Percentiles rank a stretch among this genome's conserved stretches.
Conservation (phyloP, 2,797 vertebrate species). For the Kryptolebias ocellatus region DNA sequence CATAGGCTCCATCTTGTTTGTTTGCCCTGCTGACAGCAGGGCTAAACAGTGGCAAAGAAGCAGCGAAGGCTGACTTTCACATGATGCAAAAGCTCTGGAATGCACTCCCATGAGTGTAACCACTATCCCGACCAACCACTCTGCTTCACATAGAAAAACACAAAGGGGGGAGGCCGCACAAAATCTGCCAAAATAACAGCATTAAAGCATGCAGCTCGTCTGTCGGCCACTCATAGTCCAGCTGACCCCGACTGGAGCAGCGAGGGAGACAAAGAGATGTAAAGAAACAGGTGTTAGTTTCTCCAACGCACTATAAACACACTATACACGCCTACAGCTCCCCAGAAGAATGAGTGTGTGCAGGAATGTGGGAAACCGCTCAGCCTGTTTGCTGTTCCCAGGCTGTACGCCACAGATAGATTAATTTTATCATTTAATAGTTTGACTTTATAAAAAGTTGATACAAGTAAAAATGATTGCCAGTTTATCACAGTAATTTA, state of each 20-base stretch:
- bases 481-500: no score
- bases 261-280: conserved; percentile 24
- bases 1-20: conserved; percentile 37
- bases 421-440: background rate
- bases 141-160: conserved; percentile 44
- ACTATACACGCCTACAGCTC: background rate
- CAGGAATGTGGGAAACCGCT: conserved; percentile 28
- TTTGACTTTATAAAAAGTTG: no score
- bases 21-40: conserved; percentile 49
- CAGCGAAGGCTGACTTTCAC: conserved; percentile 71
- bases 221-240: conserved; percentile 24
- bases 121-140: conserved; percentile 34
- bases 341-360: conserved; percentile 3
- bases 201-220: conserved; percentile 26
- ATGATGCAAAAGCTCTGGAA: conserved; percentile 78
- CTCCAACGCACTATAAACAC: background rate
- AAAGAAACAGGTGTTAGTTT: conserved; percentile 48
- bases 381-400: conserved; percentile 1
- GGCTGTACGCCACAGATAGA: background rate
- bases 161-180: conserved; percentile 36
- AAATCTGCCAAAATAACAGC: conserved; percentile 32
- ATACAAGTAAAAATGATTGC: no score
- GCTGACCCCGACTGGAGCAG: conserved; percentile 23
- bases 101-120: conserved; percentile 66
- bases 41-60: conserved; percentile 52